Conservation (phyloP, 2,113 vertebrate species). For the Paradoxurus hermaphroditus region DNA sequence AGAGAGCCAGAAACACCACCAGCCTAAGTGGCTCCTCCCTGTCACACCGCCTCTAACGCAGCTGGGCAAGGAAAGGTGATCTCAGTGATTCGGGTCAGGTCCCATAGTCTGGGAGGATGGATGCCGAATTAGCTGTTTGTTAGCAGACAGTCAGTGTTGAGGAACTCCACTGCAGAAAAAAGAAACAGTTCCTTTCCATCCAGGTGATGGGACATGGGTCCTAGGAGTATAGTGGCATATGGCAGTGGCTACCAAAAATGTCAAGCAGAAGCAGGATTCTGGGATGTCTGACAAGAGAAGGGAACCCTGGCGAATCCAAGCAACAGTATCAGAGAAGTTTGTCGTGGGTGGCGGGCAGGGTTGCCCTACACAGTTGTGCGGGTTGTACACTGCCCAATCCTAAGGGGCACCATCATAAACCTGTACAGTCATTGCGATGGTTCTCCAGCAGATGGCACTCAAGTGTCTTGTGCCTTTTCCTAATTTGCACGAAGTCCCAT, state of each 20-base stretch:
- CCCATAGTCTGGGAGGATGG: neutral
- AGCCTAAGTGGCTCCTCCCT: too few relatives aligned
- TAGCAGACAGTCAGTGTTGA: too few relatives aligned
- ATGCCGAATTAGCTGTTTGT: neutral
- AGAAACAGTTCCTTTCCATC: neutral
- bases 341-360: neutral
- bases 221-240: neutral
- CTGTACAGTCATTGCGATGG: neutral
- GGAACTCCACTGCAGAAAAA: neutral
- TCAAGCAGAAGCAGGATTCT: neutral
- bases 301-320: neutral
- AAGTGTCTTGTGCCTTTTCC: neutral
- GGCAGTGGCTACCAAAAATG: neutral
- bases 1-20: neutral
- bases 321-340: neutral
- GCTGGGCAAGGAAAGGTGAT: neutral
- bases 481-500: neutral
- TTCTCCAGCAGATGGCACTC: constrained; percentile 30
- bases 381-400: neutral
- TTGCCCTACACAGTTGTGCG: neutral
- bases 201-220: neutral
- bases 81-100: neutral
- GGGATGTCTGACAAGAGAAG: neutral
- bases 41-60: neutral
- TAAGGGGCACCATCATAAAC: too few relatives aligned